These are phyloP conservation scores for Ahaetulla prasina DNA, from an alignment of 2,113 vertebrate species.

Conservation along the genomic window DNA sequence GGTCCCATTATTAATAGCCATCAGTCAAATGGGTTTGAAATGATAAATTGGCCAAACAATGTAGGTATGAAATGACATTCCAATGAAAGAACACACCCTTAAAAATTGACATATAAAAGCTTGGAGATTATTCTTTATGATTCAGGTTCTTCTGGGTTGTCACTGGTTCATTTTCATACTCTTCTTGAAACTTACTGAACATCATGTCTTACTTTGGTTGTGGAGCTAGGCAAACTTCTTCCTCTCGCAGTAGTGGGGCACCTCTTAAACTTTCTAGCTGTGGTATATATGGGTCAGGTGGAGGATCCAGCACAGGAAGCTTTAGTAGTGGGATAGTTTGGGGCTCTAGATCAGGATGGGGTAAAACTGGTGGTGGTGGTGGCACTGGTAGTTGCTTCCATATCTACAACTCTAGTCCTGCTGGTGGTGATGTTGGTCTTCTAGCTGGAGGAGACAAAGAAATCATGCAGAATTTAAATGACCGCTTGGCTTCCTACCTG, in stretches of 20 bases:
- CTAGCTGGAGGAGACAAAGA: constrained; percentile 9
- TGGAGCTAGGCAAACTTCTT: constrained; percentile 45
- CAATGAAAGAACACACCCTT: constrained; percentile 15
- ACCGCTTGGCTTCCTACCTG: constrained; percentile 9
- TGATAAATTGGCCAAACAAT: constrained; percentile 51
- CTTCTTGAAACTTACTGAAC: background rate
- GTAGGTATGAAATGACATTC: constrained; percentile 37
- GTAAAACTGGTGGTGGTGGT: background rate
- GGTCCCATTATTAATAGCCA: constrained; percentile 25
- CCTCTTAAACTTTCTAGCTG: background rate
- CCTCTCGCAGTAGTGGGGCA: constrained; percentile 38
- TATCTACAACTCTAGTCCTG: background rate
- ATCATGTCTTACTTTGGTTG: constrained; percentile 50
- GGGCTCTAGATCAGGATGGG: constrained; percentile 20
- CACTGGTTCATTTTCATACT: background rate
- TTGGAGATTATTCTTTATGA: background rate
- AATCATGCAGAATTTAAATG: constrained; percentile 36
- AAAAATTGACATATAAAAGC: constrained; percentile 3
- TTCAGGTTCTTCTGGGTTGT: background rate
- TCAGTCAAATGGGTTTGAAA: constrained; percentile 53
- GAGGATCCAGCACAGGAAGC: background rate
- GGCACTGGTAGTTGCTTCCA: background rate
- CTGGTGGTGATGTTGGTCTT: background rate
- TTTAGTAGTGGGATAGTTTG: background rate
- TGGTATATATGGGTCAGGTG: constrained; percentile 17